Evolutionary conservation across 2,797 vertebrate species (phyloP).

Genomic region (Crypturellus tataupa): DNA sequence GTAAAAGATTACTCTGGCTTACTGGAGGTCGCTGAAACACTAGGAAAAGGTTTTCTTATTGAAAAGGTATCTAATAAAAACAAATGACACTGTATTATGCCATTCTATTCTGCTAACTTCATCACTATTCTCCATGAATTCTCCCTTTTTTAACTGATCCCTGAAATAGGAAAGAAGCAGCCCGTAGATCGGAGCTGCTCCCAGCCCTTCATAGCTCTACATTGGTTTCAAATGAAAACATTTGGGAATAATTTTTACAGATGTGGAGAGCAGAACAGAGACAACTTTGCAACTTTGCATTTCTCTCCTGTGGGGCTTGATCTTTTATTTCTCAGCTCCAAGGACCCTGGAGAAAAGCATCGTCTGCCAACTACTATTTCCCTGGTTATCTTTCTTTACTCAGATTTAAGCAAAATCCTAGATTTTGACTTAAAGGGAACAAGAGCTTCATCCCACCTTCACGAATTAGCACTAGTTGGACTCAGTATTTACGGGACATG

Average conservation of each 20-base stretch:
- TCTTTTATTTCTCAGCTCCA: not conserved
- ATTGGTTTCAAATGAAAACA: not conserved
- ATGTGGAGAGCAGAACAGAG: not conserved
- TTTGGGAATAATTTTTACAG: fast-evolving
- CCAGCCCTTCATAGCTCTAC: not conserved
- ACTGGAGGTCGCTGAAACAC: not conserved
- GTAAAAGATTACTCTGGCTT: not conserved
- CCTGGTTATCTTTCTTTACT: not conserved
- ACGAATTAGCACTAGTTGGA: not conserved
- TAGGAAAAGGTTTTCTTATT: not conserved
- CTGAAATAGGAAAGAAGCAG: not conserved
- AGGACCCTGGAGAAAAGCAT: not conserved
- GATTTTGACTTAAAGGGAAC: not conserved
- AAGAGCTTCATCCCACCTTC: not conserved
- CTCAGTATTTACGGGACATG: not conserved
- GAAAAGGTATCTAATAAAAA: conserved; percentile 8
- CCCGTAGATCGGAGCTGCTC: not conserved
- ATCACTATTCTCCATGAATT: not conserved
- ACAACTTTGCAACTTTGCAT: not conserved
- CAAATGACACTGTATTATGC: not conserved
- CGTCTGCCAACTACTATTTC: not conserved
- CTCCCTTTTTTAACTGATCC: not conserved
- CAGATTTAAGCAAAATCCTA: not conserved
- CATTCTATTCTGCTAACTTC: not conserved
- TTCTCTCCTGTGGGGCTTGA: not conserved